phyloP scores from a whole-genome alignment of 92 coral and sea anemone species.

The Chrysogorgia sp. region DNA sequence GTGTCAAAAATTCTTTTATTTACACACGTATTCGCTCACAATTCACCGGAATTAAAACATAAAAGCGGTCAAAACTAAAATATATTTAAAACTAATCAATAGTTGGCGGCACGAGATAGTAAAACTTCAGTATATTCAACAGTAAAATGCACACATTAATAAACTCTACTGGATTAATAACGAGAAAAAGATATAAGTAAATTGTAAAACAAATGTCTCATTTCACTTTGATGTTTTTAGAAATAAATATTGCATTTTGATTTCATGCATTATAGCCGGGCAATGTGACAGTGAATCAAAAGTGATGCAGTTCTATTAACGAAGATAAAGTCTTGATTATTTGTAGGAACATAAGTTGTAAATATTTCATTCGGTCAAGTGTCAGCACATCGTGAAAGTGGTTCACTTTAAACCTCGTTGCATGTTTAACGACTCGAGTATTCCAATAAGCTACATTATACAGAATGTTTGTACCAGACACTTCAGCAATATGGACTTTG shows the following conservation, averaged over 20 bases:
- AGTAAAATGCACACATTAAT: conserved; percentile 16
- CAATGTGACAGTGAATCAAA: too few relatives aligned
- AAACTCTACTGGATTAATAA: background rate
- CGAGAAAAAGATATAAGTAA: background rate
- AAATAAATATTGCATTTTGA: background rate
- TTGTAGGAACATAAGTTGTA: too few relatives aligned
- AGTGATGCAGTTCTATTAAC: too few relatives aligned
- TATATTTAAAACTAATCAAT: background rate
- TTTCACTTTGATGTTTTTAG: background rate
- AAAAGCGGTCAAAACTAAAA: conserved; percentile 28
- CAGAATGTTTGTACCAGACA: too few relatives aligned
- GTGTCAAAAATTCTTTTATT: conserved; percentile 5
- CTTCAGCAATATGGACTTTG: too few relatives aligned
- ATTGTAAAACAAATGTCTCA: background rate
- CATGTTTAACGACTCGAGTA: too few relatives aligned
- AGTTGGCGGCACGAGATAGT: background rate
- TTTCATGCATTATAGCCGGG: too few relatives aligned
- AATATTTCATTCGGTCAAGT: too few relatives aligned
- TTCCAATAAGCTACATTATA: too few relatives aligned
- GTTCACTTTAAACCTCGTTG: too few relatives aligned
- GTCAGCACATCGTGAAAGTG: too few relatives aligned
- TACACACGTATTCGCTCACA: conserved; percentile 13
- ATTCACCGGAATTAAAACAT: conserved; percentile 30
- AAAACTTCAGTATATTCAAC: conserved; percentile 25
- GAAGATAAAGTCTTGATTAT: too few relatives aligned